Conservation (phyloP, 1,140 invertebrate genomes). For the Diabrotica virgifera region DNA sequence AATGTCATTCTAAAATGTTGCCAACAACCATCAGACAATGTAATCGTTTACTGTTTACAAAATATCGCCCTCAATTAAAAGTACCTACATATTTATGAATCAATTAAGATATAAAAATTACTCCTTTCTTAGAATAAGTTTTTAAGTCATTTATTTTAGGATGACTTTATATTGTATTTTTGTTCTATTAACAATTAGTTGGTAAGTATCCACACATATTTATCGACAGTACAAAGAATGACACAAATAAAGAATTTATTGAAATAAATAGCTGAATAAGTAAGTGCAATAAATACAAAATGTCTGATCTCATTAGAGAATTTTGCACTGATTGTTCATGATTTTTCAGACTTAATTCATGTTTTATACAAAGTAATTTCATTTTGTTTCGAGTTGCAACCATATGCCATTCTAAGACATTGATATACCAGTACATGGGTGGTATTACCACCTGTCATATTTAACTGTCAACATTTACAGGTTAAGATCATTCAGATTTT, state of each 20-base stretch:
- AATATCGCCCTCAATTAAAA: background rate
- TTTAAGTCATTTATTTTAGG: background rate
- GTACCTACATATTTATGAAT: background rate
- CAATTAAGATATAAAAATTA: background rate
- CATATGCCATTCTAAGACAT: background rate
- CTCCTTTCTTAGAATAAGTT: background rate
- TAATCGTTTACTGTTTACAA: too few species aligned
- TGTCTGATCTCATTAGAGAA: background rate
- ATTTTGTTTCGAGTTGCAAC: background rate
- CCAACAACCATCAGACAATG: too few species aligned
- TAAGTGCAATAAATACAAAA: slow-evolving; percentile 1
- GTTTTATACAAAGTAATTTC: too few species aligned
- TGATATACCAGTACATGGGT: too few species aligned
- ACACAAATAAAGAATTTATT: background rate
- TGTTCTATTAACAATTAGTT: background rate
- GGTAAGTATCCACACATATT: background rate
- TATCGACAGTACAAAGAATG: background rate
- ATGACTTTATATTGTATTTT: background rate
- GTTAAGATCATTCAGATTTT: too few species aligned
- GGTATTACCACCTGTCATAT: too few species aligned
- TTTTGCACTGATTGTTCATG: background rate
- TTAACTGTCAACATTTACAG: too few species aligned
- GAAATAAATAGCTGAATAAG: background rate
- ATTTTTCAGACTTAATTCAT: background rate
- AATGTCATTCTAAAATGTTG: too few species aligned